A percentile compares a stretch with the other conserved stretches of the same genome.
Evolutionary conservation across 1,140 invertebrate species (phyloP).

Genomic region (Drosophila repleta): DNA sequence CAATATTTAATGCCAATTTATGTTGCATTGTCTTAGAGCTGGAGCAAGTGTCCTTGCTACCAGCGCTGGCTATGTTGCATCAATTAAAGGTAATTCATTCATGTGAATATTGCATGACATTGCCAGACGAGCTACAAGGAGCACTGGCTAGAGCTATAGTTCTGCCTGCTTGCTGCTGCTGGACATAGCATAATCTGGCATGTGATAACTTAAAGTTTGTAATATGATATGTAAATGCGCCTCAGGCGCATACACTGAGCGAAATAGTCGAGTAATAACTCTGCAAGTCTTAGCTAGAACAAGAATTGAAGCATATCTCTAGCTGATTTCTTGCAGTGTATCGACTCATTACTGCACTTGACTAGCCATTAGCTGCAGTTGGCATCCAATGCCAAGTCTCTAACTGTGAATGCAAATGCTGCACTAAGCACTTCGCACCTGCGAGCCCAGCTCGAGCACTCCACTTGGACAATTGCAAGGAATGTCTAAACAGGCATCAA

Average conservation of each 20-base stretch:
- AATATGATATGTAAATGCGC: constrained; percentile 43
- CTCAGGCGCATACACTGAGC: constrained; percentile 12
- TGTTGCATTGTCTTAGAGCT: constrained; percentile 57
- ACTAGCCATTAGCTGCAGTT: constrained; percentile 42
- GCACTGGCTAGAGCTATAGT: neutral
- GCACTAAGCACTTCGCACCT: constrained; percentile 71
- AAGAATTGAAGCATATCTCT: neutral
- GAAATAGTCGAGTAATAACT: neutral
- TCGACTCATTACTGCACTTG: constrained; percentile 18
- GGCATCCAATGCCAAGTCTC: constrained; percentile 15
- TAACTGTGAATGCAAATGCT: constrained; percentile 61
- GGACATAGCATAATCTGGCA: constrained; percentile 10
- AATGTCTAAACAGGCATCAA: constrained; percentile 17
- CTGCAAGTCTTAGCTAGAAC: neutral
- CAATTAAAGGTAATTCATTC: constrained; percentile 82
- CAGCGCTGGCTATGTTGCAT: constrained; percentile 60
- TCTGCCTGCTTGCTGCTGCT: neutral
- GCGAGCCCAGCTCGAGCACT: constrained; percentile 23
- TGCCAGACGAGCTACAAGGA: constrained; percentile 22
- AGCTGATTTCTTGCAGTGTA: constrained; percentile 24
- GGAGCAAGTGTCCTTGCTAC: constrained; percentile 8
- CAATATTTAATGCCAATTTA: constrained; percentile 81
- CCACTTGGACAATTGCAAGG: constrained; percentile 11
- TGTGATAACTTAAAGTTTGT: constrained; percentile 46
- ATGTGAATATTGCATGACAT: constrained; percentile 72